phyloP scores from a whole-genome alignment of 2,113 vertebrate genomes.

The Saccopteryx bilineata region DNA sequence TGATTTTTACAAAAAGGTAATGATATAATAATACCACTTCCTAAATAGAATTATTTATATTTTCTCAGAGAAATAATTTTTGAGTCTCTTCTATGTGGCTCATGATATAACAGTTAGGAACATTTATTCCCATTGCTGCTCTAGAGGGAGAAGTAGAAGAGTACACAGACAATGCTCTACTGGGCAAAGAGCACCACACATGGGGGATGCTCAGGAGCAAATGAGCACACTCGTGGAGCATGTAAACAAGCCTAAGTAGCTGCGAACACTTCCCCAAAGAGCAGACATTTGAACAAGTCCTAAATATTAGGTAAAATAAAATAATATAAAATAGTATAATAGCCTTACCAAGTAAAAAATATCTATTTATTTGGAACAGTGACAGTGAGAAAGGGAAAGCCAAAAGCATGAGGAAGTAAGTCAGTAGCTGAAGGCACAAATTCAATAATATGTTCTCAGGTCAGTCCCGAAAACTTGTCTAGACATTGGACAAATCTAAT shows the following conservation, averaged over 20 bases:
- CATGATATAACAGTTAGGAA: not conserved
- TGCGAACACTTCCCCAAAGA: not conserved
- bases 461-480: not conserved
- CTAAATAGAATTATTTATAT: not conserved
- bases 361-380: not conserved
- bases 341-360: not conserved
- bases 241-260: not conserved
- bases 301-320: not conserved
- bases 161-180: not conserved
- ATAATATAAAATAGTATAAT: not conserved
- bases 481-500: not conserved
- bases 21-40: not conserved
- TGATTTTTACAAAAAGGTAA: not conserved
- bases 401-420: not conserved
- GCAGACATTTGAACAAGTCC: not conserved
- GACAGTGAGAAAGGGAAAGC: not conserved
- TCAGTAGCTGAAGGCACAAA: not conserved
- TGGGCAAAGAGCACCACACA: not conserved
- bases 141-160: not conserved
- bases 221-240: not conserved
- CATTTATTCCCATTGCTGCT: not conserved
- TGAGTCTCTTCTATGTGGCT: not conserved
- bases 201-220: not conserved
- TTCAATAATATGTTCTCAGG: not conserved
- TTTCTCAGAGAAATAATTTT: constrained; percentile 1